phyloP scores from a whole-genome alignment of 2,888 invertebrate species.

The Zonitis immaculata region DNA sequence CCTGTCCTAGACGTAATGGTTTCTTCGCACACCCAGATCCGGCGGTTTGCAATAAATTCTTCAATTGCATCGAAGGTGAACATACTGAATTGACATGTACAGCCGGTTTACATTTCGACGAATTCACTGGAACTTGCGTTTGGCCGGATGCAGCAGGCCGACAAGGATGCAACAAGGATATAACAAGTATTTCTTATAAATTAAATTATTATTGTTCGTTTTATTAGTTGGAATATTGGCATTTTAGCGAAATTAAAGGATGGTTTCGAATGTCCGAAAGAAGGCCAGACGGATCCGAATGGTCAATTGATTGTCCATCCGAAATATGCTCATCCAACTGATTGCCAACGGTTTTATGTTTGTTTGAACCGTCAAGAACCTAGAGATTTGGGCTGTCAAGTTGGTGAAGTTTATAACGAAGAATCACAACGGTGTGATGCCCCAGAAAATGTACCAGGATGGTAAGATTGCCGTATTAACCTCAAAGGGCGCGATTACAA shows the following conservation, averaged over 20 bases:
- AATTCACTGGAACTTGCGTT: slow-evolving; percentile 82
- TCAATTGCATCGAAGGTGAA: slow-evolving; percentile 84
- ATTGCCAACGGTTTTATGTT: slow-evolving; percentile 90
- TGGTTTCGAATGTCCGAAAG: slow-evolving; percentile 81
- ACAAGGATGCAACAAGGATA: slow-evolving; percentile 59
- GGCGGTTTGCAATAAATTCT: slow-evolving; percentile 77
- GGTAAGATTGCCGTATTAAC: slow-evolving; percentile 56
- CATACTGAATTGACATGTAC: slow-evolving; percentile 76
- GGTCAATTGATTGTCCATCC: slow-evolving; percentile 78
- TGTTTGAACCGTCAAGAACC: slow-evolving; percentile 82
- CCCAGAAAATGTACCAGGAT: slow-evolving; percentile 86
- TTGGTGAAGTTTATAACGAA: slow-evolving; percentile 89
- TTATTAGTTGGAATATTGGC: too few species aligned
- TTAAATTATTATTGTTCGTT: too few species aligned
- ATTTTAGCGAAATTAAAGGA: slow-evolving; percentile 67
- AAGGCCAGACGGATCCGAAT: slow-evolving; percentile 58
- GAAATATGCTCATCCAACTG: slow-evolving; percentile 77
- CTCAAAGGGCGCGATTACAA: too few species aligned
- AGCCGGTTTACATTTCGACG: slow-evolving; percentile 85
- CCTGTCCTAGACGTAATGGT: slow-evolving; percentile 82
- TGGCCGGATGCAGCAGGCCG: slow-evolving; percentile 81
- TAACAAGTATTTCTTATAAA: slow-evolving; percentile 6
- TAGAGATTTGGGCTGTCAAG: slow-evolving; percentile 80
- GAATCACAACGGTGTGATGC: slow-evolving; percentile 79
- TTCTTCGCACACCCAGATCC: slow-evolving; percentile 88